Evolutionary conservation across 2,888 invertebrate species (phyloP), one percentile per base, ranked within the genome.

Genomic region (Piscicola geometra): DNA sequence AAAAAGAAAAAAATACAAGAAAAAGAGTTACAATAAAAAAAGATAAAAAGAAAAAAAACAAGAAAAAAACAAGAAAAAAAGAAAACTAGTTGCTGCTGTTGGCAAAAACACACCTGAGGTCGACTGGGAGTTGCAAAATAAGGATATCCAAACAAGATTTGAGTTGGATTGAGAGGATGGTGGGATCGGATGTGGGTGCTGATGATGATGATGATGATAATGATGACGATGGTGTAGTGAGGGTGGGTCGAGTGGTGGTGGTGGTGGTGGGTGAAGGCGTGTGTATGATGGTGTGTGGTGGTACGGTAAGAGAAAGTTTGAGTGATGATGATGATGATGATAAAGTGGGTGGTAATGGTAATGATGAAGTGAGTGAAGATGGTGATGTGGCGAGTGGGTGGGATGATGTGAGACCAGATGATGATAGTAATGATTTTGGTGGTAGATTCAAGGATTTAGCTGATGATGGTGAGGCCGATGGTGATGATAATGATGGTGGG

Each of bases 111-210:
- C 0, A 89, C 87, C 91, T 91, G 85, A 94, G 88, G 87, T 94
- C 94, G 78, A 93, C 93, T 2, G 94, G 93, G 82, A 94, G 87
- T 76, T 92, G 90, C 83, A 90, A 89, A 80, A 93, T 91, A 78
- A 94, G 90, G 82, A 91, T 91, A 78, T 91, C 90, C 82, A 94
- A 88, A 81, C 92, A 89, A 70, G 83, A 88, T 82, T 90, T 89
- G 30, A 88, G 83, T 78, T 87, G 87, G 74, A 86, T 83, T 75
- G 86, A 82, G 73, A 85, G 87, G 76, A 89, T 89, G 81, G 89
- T 88, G 76, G 86, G 87, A 47, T 89, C 84, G 21, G 88, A 56
- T 5, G 60, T 18, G 21, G 60, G 3, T 5, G n/a, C 9, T 15
- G 60, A 56, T 3, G 60, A 25, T 5, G 60, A 25, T 5, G 60